Conservation (phyloP, 2,797 vertebrate species). For the Takifugu rubripes region DNA sequence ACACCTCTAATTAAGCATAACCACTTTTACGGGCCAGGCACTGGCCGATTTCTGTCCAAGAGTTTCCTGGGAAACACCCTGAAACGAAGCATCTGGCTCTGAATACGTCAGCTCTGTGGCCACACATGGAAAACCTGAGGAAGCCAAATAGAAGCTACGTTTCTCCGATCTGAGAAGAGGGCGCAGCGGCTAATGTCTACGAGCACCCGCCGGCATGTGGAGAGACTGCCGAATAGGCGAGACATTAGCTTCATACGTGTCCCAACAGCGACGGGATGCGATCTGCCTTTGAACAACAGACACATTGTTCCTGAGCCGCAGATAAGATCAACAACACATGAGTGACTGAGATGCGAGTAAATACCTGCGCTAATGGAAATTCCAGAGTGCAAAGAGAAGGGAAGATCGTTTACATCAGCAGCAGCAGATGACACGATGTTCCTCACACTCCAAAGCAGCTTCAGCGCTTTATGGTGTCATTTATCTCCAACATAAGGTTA, state of each 20-base stretch:
- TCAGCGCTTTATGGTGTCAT: no score
- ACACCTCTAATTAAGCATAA: constrained; percentile 55
- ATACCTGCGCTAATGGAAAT: not conserved
- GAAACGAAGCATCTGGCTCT: constrained; percentile 35
- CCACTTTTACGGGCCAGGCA: constrained; percentile 31
- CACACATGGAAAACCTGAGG: not conserved
- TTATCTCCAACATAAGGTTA: no score
- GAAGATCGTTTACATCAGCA: not conserved
- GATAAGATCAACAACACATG: not conserved
- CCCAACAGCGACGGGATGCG: constrained; percentile 4
- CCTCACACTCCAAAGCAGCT: no score
- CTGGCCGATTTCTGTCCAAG: constrained; percentile 50
- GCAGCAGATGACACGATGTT: no score
- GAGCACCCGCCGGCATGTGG: not conserved
- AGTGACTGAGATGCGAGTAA: not conserved
- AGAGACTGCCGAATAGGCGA: not conserved
- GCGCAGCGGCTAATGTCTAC: not conserved
- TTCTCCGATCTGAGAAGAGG: constrained; percentile 5
- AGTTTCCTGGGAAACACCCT: constrained; percentile 47
- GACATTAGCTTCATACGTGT: constrained; percentile 10
- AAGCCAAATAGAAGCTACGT: constrained; percentile 5
- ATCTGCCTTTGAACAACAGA: constrained; percentile 3
- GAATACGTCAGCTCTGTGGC: constrained; percentile 26
- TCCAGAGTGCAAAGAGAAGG: not conserved
- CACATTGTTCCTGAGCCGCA: not conserved